Conservation (phyloP, 2,888 invertebrate species). For the Rhagophthalmus giganteus region DNA sequence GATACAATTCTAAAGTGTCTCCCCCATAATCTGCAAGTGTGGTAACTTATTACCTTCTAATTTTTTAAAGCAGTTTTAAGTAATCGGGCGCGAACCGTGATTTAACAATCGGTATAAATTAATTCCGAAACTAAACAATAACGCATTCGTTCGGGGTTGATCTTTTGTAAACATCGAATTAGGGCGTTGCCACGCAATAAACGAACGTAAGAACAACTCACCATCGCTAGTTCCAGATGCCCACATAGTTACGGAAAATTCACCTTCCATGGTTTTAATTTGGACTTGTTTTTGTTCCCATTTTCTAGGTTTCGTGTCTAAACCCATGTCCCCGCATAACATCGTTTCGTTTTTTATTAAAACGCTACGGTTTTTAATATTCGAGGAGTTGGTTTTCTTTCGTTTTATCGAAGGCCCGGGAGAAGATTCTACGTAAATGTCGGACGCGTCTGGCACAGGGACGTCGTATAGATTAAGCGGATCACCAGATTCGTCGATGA, state of each 20-base stretch:
- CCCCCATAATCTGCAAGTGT: too few relatives aligned
- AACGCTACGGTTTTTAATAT: constrained; percentile 31
- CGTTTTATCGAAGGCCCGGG: constrained; percentile 62
- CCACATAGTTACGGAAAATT: constrained; percentile 97
- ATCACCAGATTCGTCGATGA: constrained; percentile 70
- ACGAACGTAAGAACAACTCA: constrained; percentile 55
- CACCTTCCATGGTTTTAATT: constrained; percentile 95
- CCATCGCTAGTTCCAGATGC: constrained; percentile 90
- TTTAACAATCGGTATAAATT: too few relatives aligned
- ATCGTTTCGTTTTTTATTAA: constrained; percentile 38
- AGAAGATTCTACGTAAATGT: constrained; percentile 69
- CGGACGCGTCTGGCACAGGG: constrained; percentile 70
- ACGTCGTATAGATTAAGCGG: constrained; percentile 71
- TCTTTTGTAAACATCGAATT: too few relatives aligned
- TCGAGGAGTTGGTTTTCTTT: constrained; percentile 45
- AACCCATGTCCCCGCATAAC: constrained; percentile 52
- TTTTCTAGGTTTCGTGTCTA: constrained; percentile 66
- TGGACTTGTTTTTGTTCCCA: constrained; percentile 98
- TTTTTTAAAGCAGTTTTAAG: too few relatives aligned
- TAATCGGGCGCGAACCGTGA: too few relatives aligned
- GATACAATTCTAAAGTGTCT: background rate
- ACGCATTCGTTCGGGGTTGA: too few relatives aligned
- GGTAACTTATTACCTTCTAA: too few relatives aligned
- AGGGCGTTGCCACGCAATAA: too few relatives aligned
- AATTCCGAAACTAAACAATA: too few relatives aligned